These are phyloP conservation scores for Numida meleagris DNA, from an alignment of 2,113 vertebrate species.

Conservation along the genomic window DNA sequence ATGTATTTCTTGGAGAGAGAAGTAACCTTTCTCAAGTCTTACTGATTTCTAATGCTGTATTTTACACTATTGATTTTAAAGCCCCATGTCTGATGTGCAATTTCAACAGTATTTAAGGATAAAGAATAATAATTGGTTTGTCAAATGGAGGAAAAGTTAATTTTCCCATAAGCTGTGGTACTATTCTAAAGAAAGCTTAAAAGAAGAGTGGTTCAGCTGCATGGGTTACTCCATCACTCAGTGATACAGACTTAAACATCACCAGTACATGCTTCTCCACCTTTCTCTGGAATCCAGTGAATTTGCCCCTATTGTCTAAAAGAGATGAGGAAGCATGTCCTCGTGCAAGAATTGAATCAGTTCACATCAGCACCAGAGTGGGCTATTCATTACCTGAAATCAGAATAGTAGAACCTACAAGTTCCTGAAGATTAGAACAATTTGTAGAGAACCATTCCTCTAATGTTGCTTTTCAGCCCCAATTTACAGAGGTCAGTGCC, in stretches of 20 bases:
- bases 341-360: neutral
- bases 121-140: neutral
- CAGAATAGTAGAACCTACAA: neutral
- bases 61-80: neutral
- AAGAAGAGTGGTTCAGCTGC: neutral
- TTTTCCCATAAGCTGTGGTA: neutral
- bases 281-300: neutral
- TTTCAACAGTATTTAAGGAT: neutral
- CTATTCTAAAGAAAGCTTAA: neutral
- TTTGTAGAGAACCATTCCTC: neutral
- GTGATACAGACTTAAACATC: neutral
- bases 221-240: neutral
- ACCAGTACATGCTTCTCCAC: neutral
- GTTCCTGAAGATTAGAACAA: neutral
- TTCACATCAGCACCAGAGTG: neutral
- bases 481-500: neutral
- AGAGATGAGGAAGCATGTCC: neutral
- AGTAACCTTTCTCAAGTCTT: neutral
- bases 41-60: neutral
- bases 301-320: neutral
- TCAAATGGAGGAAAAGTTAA: neutral
- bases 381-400: neutral
- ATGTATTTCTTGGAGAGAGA: conserved; percentile 52
- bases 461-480: conserved; percentile 8
- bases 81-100: neutral